Base-by-base conservation (phyloP, 2,113 vertebrate species). In the Nesogale talazaci region DNA sequence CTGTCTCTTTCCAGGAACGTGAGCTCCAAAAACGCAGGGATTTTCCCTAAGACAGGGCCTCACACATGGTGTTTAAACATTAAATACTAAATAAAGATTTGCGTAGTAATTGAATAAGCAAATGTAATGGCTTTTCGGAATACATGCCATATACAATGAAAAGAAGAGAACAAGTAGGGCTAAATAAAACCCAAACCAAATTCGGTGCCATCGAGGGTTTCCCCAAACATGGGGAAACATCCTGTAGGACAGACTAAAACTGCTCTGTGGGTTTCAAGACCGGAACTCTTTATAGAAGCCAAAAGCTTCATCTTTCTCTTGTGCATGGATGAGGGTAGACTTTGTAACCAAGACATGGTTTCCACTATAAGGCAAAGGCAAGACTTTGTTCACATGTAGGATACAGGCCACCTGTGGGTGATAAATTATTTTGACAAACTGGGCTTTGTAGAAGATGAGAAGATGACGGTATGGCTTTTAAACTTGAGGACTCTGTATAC, bases 391-490 rank as follows among this genome's bases (percentile, higher is more conserved):
- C 69, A 76, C 27, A 72, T 46, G 42, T 9, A 72, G 67, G 72
- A 25, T 46, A 38, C n/a, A 70, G 34, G 34, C 75, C 27, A 57
- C 80, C 57, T 94, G 70, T 14, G 76, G 10, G 15, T 7, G 57
- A 52, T 36, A 57, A 42, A 56, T 27, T 69, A 81, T 63, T 36
- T n/a, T 84, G 46, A 74, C 10, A 77, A 77, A 69, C 63, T 42
- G 74, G 17, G 31, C 11, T 92, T 84, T 65, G 16, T 67, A 90
- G 89, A 89, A 59, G 56, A 77, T 3, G 38, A 83, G 89, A 89
- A 57, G 61, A 77, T 1, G 34, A 83, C 80, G n/a, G 22, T 14
- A 88, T 82, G 59, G 23, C 27, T 75, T 80, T 34, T 72, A 78
- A 75, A 65, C 69, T 61, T 65, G 69, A 77, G 31, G 46, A 34